A percentile compares a stretch with the other conserved stretches of the same genome.
These are phyloP conservation scores for Manacus vitellinus DNA, from an alignment of 2,113 vertebrate species.

Conservation along the genomic window DNA sequence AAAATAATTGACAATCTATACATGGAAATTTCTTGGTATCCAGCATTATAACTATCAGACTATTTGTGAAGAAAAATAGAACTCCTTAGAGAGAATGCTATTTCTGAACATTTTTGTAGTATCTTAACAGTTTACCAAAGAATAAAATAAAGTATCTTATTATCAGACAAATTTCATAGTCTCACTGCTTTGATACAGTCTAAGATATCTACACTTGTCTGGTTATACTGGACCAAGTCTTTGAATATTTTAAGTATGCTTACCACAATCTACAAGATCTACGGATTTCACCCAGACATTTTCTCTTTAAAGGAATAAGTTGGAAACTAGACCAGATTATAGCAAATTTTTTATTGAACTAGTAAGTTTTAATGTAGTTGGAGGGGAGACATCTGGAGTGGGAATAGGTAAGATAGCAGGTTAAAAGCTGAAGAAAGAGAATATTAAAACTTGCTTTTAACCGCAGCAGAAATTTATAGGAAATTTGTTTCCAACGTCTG, in stretches of 20 bases:
- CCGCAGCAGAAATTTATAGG: background rate
- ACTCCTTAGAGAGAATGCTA: background rate
- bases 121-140: background rate
- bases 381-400: background rate
- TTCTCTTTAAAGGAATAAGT: background rate
- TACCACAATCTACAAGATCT: background rate
- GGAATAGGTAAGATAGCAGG: rapidly evolving
- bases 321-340: background rate
- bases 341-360: background rate
- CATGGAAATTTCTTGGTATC: background rate
- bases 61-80: background rate
- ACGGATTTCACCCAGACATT: background rate
- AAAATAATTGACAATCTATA: background rate
- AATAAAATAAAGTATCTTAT: background rate
- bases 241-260: background rate
- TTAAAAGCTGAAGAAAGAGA: background rate
- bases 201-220: background rate
- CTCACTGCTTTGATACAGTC: background rate
- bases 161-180: background rate
- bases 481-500: background rate
- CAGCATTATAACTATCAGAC: background rate
- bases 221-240: background rate
- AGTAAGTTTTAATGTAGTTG: background rate
- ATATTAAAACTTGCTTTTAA: background rate
- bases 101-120: background rate